These are phyloP conservation scores for Chionodraco myersi DNA, from an alignment of 2,113 vertebrate species.

Conservation along the genomic window DNA sequence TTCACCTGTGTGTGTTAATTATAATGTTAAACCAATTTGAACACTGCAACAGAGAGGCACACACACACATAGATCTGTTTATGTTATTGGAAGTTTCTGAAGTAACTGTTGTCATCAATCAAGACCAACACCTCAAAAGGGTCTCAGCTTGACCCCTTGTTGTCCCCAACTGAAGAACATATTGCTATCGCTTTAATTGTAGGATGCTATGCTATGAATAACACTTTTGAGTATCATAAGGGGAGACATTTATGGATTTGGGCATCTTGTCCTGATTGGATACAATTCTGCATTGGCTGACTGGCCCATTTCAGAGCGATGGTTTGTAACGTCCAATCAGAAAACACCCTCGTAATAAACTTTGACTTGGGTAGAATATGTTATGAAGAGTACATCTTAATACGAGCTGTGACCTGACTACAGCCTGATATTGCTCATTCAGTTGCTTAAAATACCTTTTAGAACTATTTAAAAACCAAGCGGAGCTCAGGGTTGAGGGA, in stretches of 20 bases:
- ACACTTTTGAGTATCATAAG: background rate
- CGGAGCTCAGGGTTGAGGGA: background rate
- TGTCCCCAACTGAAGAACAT: background rate
- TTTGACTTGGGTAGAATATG: background rate
- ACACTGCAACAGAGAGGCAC: background rate
- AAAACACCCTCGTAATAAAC: background rate
- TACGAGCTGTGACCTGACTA: slow-evolving; percentile 12
- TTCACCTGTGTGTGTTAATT: slow-evolving; percentile 7
- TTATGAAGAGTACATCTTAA: background rate
- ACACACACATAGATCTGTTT: slow-evolving; percentile 5
- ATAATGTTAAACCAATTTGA: background rate
- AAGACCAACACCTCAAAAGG: background rate
- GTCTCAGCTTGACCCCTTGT: background rate
- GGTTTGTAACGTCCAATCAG: background rate
- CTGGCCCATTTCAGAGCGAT: background rate
- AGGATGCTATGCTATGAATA: background rate
- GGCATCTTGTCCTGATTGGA: background rate
- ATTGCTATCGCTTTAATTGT: background rate
- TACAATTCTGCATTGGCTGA: background rate
- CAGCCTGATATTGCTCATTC: slow-evolving; percentile 52
- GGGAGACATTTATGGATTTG: background rate
- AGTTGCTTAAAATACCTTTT: slow-evolving; percentile 33
- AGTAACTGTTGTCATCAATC: slow-evolving; percentile 9
- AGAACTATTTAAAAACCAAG: slow-evolving; percentile 26
- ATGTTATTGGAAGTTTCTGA: slow-evolving; percentile 9